Conservation (phyloP, 2,888 invertebrate species). For the Ellobium chinense region DNA sequence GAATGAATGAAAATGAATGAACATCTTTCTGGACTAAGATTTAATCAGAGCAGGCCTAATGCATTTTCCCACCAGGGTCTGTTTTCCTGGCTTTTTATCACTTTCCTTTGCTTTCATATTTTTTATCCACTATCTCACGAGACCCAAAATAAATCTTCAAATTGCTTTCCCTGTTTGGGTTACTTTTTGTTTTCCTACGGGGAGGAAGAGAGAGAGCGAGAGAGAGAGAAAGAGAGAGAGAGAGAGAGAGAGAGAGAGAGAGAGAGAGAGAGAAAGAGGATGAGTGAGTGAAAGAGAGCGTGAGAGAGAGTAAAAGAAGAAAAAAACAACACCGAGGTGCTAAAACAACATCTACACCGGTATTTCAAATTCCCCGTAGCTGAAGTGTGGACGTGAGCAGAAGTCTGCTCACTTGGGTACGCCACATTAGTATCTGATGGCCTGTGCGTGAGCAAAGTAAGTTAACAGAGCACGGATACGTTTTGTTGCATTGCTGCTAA, state of each 20-base stretch:
- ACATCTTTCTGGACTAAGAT: not conserved
- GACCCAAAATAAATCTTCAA: not conserved
- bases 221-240: not conserved
- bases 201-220: not conserved
- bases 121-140: not conserved
- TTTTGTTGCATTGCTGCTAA: too few relatives aligned
- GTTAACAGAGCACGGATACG: too few relatives aligned
- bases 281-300: not conserved
- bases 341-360: too few relatives aligned
- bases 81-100: not conserved
- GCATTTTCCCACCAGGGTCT: not conserved
- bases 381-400: too few relatives aligned
- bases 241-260: not conserved
- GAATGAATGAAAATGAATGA: not conserved
- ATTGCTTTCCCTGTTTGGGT: not conserved
- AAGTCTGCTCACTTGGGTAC: too few relatives aligned
- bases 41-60: not conserved
- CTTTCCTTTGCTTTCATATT: not conserved
- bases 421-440: too few relatives aligned
- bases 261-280: not conserved
- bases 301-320: not conserved
- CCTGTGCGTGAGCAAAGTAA: too few relatives aligned
- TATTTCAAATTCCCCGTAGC: too few relatives aligned
- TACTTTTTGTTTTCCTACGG: not conserved
- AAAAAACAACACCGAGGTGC: too few relatives aligned